phyloP scores from a whole-genome alignment of 2,888 invertebrate species.

The Cyrtodaria siliqua region DNA sequence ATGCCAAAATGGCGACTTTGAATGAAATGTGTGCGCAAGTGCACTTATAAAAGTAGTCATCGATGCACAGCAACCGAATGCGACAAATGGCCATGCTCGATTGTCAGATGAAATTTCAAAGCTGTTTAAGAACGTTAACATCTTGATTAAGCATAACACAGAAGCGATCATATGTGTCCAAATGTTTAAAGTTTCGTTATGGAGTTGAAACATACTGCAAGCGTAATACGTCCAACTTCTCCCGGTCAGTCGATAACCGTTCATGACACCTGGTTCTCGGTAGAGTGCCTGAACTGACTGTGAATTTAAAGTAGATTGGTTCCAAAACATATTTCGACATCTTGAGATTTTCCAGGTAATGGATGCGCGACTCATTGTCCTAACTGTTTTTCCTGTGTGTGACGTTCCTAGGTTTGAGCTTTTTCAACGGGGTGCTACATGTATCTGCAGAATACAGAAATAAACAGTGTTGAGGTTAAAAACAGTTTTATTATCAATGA shows the following conservation, averaged over 20 bases:
- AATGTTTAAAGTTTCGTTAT: slow-evolving; percentile 79
- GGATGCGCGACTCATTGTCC: too few species aligned
- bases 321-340: neutral
- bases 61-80: slow-evolving; percentile 63
- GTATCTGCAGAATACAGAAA: too few species aligned
- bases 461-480: too few species aligned
- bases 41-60: slow-evolving; percentile 65
- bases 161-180: slow-evolving; percentile 77
- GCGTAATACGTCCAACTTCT: slow-evolving; percentile 72
- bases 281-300: slow-evolving; percentile 43
- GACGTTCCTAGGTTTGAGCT: too few species aligned
- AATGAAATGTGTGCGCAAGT: slow-evolving; percentile 75
- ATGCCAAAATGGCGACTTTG: slow-evolving; percentile 71
- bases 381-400: too few species aligned
- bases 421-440: too few species aligned
- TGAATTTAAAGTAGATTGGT: neutral
- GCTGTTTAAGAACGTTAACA: neutral
- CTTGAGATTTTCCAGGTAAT: too few species aligned
- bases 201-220: slow-evolving; percentile 71
- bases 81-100: slow-evolving; percentile 50
- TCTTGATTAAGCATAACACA: slow-evolving; percentile 55
- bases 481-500: too few species aligned
- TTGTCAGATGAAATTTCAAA: slow-evolving; percentile 17
- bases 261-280: slow-evolving; percentile 71
- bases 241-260: slow-evolving; percentile 70